These are phyloP conservation scores for Myotis daubentonii DNA, from an alignment of 2,797 vertebrate genomes.

Conservation along the genomic window DNA sequence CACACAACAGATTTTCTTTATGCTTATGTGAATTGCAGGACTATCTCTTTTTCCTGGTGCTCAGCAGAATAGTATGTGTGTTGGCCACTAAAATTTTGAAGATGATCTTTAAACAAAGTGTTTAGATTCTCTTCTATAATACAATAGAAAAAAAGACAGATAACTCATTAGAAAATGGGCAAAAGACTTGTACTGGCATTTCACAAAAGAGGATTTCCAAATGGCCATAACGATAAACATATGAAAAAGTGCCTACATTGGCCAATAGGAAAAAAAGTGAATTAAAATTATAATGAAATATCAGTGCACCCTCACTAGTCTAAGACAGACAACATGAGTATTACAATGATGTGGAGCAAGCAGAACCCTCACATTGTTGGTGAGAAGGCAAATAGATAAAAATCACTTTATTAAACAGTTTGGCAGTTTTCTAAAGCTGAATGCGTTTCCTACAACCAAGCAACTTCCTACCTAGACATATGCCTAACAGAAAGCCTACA, in stretches of 20 bases:
- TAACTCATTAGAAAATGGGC: background rate
- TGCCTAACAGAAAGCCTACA: background rate
- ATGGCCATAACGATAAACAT: background rate
- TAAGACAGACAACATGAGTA: background rate
- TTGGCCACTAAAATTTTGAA: background rate
- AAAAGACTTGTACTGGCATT: slow-evolving; percentile 2
- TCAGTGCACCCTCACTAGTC: background rate
- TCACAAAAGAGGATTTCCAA: slow-evolving; percentile 34
- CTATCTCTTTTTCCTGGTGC: background rate
- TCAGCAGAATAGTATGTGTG: background rate
- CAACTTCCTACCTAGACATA: background rate
- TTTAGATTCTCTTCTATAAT: background rate
- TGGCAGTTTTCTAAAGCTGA: background rate
- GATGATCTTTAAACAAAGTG: background rate
- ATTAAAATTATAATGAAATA: background rate
- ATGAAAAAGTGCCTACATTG: background rate
- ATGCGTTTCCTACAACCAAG: background rate
- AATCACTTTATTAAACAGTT: background rate
- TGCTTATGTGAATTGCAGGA: background rate
- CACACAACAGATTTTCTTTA: slow-evolving; percentile 30
- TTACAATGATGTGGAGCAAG: background rate
- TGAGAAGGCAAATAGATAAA: background rate
- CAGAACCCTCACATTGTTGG: background rate
- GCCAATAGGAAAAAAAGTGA: background rate
- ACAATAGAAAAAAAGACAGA: background rate